Percentiles rank a stretch among this genome's conserved stretches.
Conservation (phyloP, 2,113 vertebrate species). For the Lepus americanus region DNA sequence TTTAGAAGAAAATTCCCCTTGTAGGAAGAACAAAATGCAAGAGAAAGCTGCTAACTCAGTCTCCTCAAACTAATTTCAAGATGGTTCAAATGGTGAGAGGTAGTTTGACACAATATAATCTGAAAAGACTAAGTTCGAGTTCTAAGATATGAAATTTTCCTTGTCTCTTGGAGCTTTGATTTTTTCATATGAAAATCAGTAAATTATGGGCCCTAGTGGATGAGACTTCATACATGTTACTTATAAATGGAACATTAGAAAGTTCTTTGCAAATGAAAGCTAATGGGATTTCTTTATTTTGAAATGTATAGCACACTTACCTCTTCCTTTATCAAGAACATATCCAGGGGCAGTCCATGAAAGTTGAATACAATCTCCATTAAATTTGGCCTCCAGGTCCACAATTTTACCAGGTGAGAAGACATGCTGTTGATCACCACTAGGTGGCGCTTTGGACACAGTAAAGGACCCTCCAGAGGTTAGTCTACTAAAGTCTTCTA, state of each 20-base stretch:
- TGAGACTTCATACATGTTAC: background rate
- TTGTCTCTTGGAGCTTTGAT: background rate
- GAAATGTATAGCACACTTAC: slow-evolving; percentile 77
- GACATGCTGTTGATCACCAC: background rate
- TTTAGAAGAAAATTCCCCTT: background rate
- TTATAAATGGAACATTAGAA: slow-evolving; percentile 7
- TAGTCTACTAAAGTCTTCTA: slow-evolving; percentile 85
- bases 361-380: slow-evolving; percentile 80
- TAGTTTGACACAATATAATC: background rate
- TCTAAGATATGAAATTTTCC: background rate
- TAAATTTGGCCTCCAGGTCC: slow-evolving; percentile 83
- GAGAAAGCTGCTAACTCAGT: slow-evolving; percentile 4
- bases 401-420: slow-evolving; percentile 85
- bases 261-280: slow-evolving; percentile 15
- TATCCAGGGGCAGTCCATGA: slow-evolving; percentile 88
- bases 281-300: background rate
- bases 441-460: slow-evolving; percentile 32
- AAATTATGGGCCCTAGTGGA: background rate
- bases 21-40: background rate
- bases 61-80: slow-evolving; percentile 46
- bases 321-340: slow-evolving; percentile 85
- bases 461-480: slow-evolving; percentile 83
- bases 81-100: slow-evolving; percentile 7
- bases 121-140: background rate
- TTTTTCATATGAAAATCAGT: slow-evolving; percentile 47